Percentiles rank a stretch among this genome's conserved stretches.
Conservation (phyloP, 2,888 invertebrate genomes). For the Ephialtes manifestator region DNA sequence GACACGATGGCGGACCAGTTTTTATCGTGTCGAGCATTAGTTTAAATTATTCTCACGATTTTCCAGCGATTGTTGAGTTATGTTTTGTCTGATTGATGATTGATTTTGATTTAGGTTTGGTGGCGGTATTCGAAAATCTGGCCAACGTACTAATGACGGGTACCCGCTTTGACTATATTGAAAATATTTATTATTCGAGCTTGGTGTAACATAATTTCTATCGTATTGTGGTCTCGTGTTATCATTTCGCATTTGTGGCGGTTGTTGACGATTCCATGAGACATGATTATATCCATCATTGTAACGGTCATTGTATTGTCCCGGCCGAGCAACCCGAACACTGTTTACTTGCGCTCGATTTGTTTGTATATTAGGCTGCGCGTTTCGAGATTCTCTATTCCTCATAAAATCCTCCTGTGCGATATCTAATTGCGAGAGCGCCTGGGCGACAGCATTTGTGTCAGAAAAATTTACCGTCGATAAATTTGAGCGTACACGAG, state of each 20-base stretch:
- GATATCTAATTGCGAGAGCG: constrained; percentile 31
- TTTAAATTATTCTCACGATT: constrained; percentile 1
- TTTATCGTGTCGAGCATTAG: background rate
- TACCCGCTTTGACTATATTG: background rate
- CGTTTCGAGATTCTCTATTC: background rate
- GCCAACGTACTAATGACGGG: background rate
- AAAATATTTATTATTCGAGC: background rate
- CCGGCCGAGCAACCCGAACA: background rate
- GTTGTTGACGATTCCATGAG: background rate
- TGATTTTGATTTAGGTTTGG: background rate
- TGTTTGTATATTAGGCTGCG: background rate
- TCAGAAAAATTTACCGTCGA: constrained; percentile 40
- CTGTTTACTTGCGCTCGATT: background rate
- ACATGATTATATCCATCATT: background rate
- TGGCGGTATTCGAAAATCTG: background rate
- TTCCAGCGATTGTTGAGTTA: background rate
- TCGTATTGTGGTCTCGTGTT: background rate
- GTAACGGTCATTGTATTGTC: background rate
- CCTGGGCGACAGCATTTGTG: constrained; percentile 28
- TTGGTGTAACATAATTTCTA: background rate
- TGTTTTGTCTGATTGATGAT: background rate
- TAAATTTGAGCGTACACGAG: constrained; percentile 13
- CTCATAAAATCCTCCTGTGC: constrained; percentile 31
- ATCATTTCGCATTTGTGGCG: background rate
- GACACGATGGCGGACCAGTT: constrained; percentile 7